Evolutionary conservation across 2,888 invertebrate genomes (phyloP).

Genomic region (Rhaphigaster nebulosa): DNA sequence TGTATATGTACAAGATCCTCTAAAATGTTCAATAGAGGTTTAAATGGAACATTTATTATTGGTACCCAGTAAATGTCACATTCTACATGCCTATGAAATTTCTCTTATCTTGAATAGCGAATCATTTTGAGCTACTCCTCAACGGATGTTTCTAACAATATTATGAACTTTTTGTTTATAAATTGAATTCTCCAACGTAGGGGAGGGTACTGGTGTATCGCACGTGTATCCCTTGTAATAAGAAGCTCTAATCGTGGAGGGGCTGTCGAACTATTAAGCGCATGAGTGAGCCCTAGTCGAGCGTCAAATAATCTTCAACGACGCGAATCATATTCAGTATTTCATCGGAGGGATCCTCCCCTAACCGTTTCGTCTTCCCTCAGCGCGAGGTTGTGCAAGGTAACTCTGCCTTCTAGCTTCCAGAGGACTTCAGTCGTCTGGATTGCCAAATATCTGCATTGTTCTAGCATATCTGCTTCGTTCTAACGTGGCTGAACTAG

Average conservation of each 20-base stretch:
- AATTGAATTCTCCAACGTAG: not conserved
- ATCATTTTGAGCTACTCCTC: no score
- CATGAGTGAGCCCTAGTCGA: not conserved
- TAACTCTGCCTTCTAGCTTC: not conserved
- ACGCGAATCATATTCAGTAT: constrained; percentile 3
- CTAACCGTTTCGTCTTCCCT: not conserved
- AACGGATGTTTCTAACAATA: no score
- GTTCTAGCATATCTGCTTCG: no score
- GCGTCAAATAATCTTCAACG: constrained; percentile 24
- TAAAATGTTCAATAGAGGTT: no score
- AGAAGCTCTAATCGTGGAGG: not conserved
- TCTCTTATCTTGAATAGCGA: no score
- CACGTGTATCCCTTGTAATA: not conserved
- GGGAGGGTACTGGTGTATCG: not conserved
- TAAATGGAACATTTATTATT: no score
- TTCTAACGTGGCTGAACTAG: no score
- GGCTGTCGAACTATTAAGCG: not conserved
- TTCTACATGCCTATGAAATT: no score
- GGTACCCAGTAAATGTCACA: no score
- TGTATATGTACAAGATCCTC: no score
- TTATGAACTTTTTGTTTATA: no score
- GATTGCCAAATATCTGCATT: no score
- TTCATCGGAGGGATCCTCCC: not conserved
- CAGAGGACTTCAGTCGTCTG: not conserved
- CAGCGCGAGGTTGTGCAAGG: not conserved